Conservation (phyloP, 1,140 invertebrate species). For the Ips nitidus region DNA sequence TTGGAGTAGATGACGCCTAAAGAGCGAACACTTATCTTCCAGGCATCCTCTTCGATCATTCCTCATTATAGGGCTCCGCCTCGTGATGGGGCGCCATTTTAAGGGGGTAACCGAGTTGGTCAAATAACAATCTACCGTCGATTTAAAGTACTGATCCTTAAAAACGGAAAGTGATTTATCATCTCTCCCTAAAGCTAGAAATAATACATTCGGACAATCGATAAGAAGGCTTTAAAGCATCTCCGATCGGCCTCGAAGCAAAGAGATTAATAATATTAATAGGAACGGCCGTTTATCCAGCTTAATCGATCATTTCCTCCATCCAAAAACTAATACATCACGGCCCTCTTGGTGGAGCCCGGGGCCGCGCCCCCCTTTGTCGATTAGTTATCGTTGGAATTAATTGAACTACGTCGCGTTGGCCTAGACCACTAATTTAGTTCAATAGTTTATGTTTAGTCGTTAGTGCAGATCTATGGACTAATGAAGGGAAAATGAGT, state of each 20-base stretch:
- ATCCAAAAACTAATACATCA: constrained; percentile 30
- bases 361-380: constrained; percentile 4
- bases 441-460: constrained; percentile 16
- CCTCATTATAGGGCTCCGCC: too few species aligned
- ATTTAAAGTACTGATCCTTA: too few species aligned
- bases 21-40: too few species aligned
- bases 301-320: constrained; percentile 26
- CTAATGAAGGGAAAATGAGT: neutral
- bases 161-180: neutral
- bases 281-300: constrained; percentile 7
- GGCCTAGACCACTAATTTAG: constrained; percentile 15
- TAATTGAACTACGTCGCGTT: constrained; percentile 18
- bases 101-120: too few species aligned
- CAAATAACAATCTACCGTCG: too few species aligned
- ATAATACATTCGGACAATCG: constrained; percentile 3
- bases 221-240: constrained; percentile 8
- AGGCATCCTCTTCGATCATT: too few species aligned
- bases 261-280: constrained; percentile 21
- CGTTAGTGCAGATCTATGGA: constrained; percentile 7
- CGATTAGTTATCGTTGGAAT: constrained; percentile 29
- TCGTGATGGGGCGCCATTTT: too few species aligned
- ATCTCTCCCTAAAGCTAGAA: neutral
- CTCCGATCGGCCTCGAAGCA: neutral
- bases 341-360: neutral
- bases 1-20: too few species aligned